Evolutionary conservation across 2,797 vertebrate species (phyloP).

Genomic region (Cossypha dichroa): DNA sequence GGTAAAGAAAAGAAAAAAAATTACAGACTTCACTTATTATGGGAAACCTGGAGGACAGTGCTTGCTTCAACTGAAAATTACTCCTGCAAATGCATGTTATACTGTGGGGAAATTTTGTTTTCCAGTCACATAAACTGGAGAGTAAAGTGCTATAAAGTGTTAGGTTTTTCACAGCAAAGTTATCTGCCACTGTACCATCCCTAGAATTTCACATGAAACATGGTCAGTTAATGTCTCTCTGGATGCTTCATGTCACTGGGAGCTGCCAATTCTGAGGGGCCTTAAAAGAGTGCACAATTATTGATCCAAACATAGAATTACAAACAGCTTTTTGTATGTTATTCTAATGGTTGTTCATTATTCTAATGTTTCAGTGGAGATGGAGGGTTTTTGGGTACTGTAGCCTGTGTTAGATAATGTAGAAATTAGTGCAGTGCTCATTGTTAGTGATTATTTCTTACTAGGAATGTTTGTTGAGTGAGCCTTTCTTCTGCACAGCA

Average conservation of each 20-base stretch:
- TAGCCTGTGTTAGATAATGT: not conserved
- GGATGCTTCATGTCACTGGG: not conserved
- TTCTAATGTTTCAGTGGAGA: not conserved
- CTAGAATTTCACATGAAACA: not conserved
- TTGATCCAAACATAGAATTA: not conserved
- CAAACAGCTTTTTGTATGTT: not conserved
- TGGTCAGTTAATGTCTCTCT: not conserved
- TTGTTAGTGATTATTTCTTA: not conserved
- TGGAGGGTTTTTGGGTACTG: rapidly evolving
- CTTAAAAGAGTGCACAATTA: not conserved
- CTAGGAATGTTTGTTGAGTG: not conserved
- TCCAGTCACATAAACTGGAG: not conserved
- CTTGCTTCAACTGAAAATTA: not conserved
- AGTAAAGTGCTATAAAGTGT: not conserved
- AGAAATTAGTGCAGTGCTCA: not conserved
- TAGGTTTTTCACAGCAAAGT: not conserved
- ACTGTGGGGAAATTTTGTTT: not conserved
- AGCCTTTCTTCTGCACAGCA: not conserved
- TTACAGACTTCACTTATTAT: not conserved
- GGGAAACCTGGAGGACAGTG: not conserved
- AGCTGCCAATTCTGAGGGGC: not conserved
- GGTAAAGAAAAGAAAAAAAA: not conserved
- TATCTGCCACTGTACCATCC: not conserved
- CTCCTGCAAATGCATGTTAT: not conserved
- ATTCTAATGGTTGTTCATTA: not conserved